Evolutionary conservation across 2,113 vertebrate genomes (phyloP), one percentile per base, ranked within the genome.

Genomic region (Abramis brama): DNA sequence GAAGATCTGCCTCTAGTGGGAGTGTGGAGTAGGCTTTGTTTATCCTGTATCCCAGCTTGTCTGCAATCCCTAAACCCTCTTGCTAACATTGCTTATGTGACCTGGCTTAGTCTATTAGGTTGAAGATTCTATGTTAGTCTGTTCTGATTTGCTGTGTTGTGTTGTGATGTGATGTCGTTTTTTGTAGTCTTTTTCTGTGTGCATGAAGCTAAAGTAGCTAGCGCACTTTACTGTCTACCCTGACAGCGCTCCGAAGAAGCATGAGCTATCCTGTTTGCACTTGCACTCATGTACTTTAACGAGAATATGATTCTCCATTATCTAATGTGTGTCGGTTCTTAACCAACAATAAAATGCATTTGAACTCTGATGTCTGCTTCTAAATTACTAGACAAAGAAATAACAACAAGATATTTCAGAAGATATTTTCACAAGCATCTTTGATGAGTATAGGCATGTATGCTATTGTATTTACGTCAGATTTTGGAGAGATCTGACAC

Each of bases 271-370:
- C 83, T 62, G 66, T 88, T 89, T 57, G 86, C 90, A 89, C 89
- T 91, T 82, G 85, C 90, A 84, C 88, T 90, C 70, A 82, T 89
- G 60, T 89, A 91, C 87, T 88, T 89, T 89, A 84, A 85, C 57
- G n/a, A n/a, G 84, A 77, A 79, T 79, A 79, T 86, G 77, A 85
- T 39, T 90, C 86, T 62, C 50, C 86, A 88, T 91, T 91, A 89
- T 76, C 91, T 92, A 89, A 87, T 84, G 59, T 90, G 86, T 93
- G 87, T 92, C 87, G 90, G 70, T 85, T 82, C 27, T 79, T 86
- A 47, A 89, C 76, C 86, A 89, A 84, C 79, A 87, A 93, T 90
- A 94, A 93, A 94, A 92, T 68, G 82, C 76, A 71, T 89, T 89
- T 68, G 76, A 93, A 89, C 83, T 77, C 73, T 39, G 47, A 74